phyloP scores from a whole-genome alignment of 2,888 invertebrate genomes.

The Acheta domesticus region DNA sequence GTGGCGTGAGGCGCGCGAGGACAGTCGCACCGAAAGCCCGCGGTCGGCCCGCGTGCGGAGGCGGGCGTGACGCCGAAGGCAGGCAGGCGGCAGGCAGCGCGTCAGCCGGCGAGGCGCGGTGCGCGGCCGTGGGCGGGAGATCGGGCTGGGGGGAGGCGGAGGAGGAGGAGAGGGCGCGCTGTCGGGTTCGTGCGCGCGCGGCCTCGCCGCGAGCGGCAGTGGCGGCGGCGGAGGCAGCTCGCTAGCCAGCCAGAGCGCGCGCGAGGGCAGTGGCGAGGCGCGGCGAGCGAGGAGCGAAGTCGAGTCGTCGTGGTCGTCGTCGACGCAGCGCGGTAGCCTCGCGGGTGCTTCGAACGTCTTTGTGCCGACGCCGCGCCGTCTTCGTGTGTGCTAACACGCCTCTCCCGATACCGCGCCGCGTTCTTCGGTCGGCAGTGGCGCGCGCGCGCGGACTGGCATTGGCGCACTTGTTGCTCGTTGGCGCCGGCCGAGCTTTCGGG shows the following conservation, averaged over 20 bases:
- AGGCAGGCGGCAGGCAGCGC: not conserved
- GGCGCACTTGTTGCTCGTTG: not conserved
- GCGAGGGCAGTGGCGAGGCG: not conserved
- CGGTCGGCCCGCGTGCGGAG: not conserved
- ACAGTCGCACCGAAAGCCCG: not conserved
- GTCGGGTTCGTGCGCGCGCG: not conserved
- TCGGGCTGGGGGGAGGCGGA: too few relatives aligned
- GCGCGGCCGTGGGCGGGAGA: not conserved
- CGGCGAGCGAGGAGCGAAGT: not conserved
- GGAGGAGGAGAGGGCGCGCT: not conserved
- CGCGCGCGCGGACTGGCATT: not conserved
- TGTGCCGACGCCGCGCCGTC: not conserved
- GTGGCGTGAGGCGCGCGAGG: not conserved
- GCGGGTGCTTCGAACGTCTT: too few relatives aligned
- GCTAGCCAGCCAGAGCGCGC: not conserved
- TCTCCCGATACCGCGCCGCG: not conserved
- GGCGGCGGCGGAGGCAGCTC: not conserved
- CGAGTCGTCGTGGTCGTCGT: not conserved
- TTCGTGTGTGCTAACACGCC: not conserved
- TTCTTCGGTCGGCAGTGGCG: not conserved
- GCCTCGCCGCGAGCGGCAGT: slow-evolving; percentile 4
- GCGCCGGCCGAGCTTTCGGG: too few relatives aligned
- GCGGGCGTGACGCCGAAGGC: not conserved
- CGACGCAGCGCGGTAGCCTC: too few relatives aligned
- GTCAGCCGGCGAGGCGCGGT: not conserved